Evolutionary conservation across 2,113 vertebrate genomes (phyloP), one percentile per base, ranked within the genome.

Genomic region (Syngnathoides biaculeatus): DNA sequence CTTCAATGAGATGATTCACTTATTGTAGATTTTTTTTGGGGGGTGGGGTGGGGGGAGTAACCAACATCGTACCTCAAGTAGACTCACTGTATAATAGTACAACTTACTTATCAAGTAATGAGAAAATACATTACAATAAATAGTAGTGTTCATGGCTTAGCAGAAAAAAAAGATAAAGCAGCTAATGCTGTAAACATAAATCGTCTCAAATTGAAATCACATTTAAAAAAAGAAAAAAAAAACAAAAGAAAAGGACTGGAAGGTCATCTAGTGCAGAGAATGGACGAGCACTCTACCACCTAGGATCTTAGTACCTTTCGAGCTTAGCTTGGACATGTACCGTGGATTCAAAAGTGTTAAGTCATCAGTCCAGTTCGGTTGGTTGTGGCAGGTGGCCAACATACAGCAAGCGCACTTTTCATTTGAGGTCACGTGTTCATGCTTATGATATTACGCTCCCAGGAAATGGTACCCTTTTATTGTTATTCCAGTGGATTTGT

Each of bases 101-200:
- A 78, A 68, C 63, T 12, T 71, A 72, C 60, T 81, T 77, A 56
- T 67, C 35, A 65, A 79, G 75, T 75, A 53, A 68, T 68, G 65
- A 58, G 39, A 59, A 66, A 74, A 65, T 43, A 62, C 20, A 61
- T 65, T 20, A 73, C 30, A 69, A 84, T 83, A 89, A 81, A 88
- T 55, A 89, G 85, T 89, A 90, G 85, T 89, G 86, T 91, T 86
- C 70, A 26, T 40, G 69, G 72, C 67, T 75, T 74, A 71, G 14
- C 77, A 79, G 66, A 78, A 22, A 78, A 57, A 27, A 56, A 26
- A 56, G 14, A 67, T 27, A 67, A 55, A 84, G 80, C 76, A 84
- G 80, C 72, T 72, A 68, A 65, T 82, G 73, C 68, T 81, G 80
- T 85, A 84, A 89, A 87, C 82, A 89, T 76, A 26, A 35, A 77